Percentiles rank a stretch among this genome's conserved stretches.
phyloP scores from a whole-genome alignment of 2,113 vertebrate genomes.

The Dasyprocta punctata region DNA sequence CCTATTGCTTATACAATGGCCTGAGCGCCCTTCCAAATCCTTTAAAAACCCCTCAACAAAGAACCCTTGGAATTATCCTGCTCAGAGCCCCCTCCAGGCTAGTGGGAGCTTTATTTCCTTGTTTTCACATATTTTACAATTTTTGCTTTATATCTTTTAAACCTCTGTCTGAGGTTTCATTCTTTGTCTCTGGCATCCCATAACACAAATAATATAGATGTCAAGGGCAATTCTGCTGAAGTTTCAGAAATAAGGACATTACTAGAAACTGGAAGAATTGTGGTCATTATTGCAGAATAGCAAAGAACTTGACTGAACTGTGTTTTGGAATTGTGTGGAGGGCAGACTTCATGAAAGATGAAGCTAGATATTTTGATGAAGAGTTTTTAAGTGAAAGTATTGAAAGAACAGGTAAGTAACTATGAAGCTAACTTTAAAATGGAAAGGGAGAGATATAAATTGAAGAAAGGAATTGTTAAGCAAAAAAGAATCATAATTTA shows the following conservation, averaged over 20 bases:
- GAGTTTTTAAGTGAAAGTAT: background rate
- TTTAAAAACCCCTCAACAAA: background rate
- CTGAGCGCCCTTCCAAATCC: background rate
- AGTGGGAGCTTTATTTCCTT: background rate
- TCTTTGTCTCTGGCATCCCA: background rate
- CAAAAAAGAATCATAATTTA: background rate
- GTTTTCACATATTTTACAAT: background rate
- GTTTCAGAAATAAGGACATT: too few species aligned
- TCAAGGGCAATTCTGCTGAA: background rate
- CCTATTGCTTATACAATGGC: background rate
- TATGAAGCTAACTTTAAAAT: background rate
- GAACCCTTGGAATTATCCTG: too few species aligned
- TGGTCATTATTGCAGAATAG: background rate
- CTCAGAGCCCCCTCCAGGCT: background rate
- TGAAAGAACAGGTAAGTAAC: background rate
- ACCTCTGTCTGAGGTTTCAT: background rate
- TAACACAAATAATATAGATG: background rate
- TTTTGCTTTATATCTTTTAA: background rate
- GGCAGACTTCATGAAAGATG: background rate
- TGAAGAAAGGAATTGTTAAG: background rate
- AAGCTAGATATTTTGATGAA: background rate
- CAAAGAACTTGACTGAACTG: background rate
- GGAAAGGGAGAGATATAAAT: background rate
- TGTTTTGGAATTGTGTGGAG: background rate
- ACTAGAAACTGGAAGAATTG: background rate